Conservation (phyloP, 2,797 vertebrate genomes). For the Prunella strophiata region DNA sequence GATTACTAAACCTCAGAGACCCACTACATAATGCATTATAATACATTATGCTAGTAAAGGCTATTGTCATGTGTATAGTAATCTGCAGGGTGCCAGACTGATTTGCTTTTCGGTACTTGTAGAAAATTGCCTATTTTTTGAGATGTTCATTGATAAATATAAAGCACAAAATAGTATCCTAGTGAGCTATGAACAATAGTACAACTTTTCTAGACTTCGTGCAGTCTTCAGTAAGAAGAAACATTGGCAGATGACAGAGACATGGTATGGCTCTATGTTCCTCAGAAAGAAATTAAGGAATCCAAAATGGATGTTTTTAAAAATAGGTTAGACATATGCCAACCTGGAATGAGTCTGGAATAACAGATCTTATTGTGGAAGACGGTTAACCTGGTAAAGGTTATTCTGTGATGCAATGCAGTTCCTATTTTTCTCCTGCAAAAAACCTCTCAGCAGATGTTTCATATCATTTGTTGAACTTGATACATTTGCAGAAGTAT, state of each 20-base stretch:
- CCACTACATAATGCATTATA: background rate
- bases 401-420: background rate
- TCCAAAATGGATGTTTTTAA: background rate
- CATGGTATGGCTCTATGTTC: background rate
- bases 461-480: background rate
- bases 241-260: background rate
- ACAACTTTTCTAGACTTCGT: background rate
- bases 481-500: background rate
- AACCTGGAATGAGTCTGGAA: background rate
- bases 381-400: background rate
- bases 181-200: background rate
- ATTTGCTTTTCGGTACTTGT: background rate
- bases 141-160: background rate
- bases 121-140: background rate
- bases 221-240: background rate
- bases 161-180: background rate
- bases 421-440: conserved; percentile 6
- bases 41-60: conserved; percentile 2
- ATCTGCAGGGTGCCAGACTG: background rate
- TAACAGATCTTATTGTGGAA: background rate
- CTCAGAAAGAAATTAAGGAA: conserved; percentile 10
- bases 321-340: background rate
- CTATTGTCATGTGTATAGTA: background rate
- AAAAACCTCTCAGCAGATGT: background rate
- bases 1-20: conserved; percentile 23